Conservation (phyloP, 2,888 invertebrate genomes). For the Doris montereyensis region DNA sequence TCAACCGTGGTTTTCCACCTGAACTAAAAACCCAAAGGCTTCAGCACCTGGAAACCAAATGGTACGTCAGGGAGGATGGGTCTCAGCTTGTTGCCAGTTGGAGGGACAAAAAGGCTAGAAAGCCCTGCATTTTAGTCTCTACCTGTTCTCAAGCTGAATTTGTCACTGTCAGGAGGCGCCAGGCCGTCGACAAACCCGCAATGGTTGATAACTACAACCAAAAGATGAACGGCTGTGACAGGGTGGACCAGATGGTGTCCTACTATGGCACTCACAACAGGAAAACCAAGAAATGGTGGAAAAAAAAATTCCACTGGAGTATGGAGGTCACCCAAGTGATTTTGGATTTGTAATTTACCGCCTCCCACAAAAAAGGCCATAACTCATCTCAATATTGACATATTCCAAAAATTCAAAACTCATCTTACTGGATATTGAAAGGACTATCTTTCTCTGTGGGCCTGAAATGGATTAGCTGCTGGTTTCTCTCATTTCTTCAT, state of each 20-base stretch:
- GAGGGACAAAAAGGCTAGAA: conserved; percentile 20
- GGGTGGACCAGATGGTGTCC: neutral
- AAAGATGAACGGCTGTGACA: conserved; percentile 4
- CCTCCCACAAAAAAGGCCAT: neutral
- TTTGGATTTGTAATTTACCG: neutral
- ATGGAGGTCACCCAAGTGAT: neutral
- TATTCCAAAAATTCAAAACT: neutral
- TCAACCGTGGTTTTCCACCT: neutral
- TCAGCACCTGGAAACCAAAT: neutral
- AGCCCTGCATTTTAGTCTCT: conserved; percentile 1
- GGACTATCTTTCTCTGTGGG: too few species aligned
- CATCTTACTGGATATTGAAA: neutral
- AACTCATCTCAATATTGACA: neutral
- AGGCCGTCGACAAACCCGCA: neutral
- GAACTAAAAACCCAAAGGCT: neutral
- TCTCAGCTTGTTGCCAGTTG: neutral
- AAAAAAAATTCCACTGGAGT: conserved; percentile 5
- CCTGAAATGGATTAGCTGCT: too few species aligned
- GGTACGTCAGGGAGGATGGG: neutral
- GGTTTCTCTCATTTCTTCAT: too few species aligned
- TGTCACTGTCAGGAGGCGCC: neutral
- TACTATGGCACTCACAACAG: conserved; percentile 6
- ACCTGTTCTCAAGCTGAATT: neutral
- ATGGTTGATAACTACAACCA: conserved; percentile 4
- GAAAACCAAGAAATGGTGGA: conserved; percentile 28